Evolutionary conservation across 2,888 invertebrate species (phyloP), one percentile per base, ranked within the genome.

Genomic region (Pomacea canaliculata): DNA sequence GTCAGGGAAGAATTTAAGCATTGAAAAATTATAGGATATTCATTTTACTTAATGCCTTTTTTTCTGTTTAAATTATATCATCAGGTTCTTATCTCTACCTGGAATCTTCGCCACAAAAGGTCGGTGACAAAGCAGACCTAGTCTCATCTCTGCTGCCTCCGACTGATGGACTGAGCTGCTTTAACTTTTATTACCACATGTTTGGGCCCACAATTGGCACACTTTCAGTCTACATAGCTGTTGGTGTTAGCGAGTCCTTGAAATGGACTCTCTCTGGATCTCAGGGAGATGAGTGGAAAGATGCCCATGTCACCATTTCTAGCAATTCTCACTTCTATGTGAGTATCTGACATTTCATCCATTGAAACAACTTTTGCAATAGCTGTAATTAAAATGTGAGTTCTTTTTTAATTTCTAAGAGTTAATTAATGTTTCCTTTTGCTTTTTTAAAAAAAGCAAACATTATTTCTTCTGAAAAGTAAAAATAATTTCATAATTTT

Each of bases 51-150:
- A 5, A 68, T 19, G 37, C 37, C 23, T 18, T 46, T 19, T 49
- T 60, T 10, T 27, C 27, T 23, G n/a, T n/a, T 37, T 69, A 51
- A 19, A 37, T 60, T 69, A n/a, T 70, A 13, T 23, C 60, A 74
- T 56, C 72, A 80, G 89, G 88, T 18, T 84, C 81, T 86, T 97
- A 95, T 90, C 94, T 97, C 93, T 95, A 95, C 85, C 94, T 96
- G 79, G 96, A 97, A 87, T 94, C 95, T 23, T 93, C 95, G 0
- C 90, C 91, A 0, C 91, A 93, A 18, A 83, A 91, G 9, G 91
- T 91, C 63, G 94, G 94, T 81, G 94, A 94, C 79, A 93, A 93
- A 0, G 95, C 96, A 0, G 81, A 85, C 70, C 82, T 88, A 9
- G 7, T 77, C 13, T 83, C 86, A 13, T 84, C 84, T 13, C 62